Conservation (phyloP, 2,888 invertebrate species). For the Laothoe populi region DNA sequence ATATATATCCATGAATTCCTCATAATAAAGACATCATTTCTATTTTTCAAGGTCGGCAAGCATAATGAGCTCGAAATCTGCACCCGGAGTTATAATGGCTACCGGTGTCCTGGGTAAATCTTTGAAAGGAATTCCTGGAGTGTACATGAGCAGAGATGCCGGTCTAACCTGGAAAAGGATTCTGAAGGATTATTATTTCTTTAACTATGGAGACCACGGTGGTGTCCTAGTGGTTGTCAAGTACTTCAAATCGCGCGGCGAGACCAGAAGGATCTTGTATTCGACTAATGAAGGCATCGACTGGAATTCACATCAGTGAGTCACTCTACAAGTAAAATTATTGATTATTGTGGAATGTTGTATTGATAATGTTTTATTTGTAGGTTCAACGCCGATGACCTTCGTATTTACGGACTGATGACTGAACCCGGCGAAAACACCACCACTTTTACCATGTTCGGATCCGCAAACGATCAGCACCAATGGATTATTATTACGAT, state of each 20-base stretch:
- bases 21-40: constrained; percentile 5
- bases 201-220: constrained; percentile 96
- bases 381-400: constrained; percentile 88
- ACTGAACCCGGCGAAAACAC: constrained; percentile 98
- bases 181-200: constrained; percentile 92
- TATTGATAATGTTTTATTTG: constrained; percentile 35
- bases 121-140: constrained; percentile 91
- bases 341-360: constrained; percentile 16
- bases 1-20: not conserved
- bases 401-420: constrained; percentile 95
- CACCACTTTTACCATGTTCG: constrained; percentile 96
- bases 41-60: constrained; percentile 86
- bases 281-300: constrained; percentile 94
- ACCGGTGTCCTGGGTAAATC: constrained; percentile 91
- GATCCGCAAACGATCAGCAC: constrained; percentile 90
- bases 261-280: constrained; percentile 92
- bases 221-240: constrained; percentile 94
- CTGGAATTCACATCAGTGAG: constrained; percentile 88
- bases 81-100: constrained; percentile 94
- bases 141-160: constrained; percentile 66
- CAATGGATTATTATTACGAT: constrained; percentile 95
- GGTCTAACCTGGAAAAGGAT: constrained; percentile 89
- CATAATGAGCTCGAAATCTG: constrained; percentile 93
- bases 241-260: constrained; percentile 90
- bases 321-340: constrained; percentile 37